Percentiles rank a stretch among this genome's conserved stretches.
phyloP scores from a whole-genome alignment of 2,888 invertebrate species.

The Rapana venosa region DNA sequence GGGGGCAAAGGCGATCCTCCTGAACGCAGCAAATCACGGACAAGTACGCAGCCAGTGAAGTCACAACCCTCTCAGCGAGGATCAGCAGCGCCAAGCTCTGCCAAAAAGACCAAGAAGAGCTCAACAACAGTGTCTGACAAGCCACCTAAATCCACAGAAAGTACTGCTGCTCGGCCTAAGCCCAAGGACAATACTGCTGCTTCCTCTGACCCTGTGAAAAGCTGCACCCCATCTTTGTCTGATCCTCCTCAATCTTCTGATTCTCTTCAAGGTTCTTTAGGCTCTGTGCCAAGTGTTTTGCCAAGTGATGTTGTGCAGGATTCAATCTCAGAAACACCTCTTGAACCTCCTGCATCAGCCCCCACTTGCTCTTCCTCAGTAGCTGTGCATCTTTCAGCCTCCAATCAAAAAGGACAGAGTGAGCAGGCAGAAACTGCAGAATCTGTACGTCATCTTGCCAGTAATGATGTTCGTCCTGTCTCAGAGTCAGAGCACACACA shows the following conservation, averaged over 20 bases:
- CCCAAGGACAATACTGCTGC: background rate
- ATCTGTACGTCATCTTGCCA: background rate
- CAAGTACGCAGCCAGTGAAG: background rate
- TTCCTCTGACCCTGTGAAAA: background rate
- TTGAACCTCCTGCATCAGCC: background rate
- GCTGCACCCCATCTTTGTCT: background rate
- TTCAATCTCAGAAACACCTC: background rate
- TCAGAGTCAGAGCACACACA: background rate
- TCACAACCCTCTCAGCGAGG: constrained; percentile 5
- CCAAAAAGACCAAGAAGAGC: background rate
- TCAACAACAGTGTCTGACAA: background rate
- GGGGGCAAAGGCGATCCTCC: background rate
- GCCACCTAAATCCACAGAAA: background rate
- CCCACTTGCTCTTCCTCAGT: background rate
- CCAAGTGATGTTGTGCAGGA: background rate
- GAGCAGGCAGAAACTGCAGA: background rate
- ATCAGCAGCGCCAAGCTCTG: background rate
- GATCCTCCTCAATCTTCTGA: background rate
- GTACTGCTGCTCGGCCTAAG: background rate
- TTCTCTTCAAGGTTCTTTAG: background rate
- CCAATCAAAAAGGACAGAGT: background rate
- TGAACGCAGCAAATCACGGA: background rate
- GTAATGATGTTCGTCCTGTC: background rate
- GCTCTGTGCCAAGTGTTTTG: background rate
- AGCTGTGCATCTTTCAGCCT: background rate